Evolutionary conservation across 2,797 vertebrate genomes (phyloP), one percentile per base, ranked within the genome.

Genomic region (Triplophysa yarkandensis): DNA sequence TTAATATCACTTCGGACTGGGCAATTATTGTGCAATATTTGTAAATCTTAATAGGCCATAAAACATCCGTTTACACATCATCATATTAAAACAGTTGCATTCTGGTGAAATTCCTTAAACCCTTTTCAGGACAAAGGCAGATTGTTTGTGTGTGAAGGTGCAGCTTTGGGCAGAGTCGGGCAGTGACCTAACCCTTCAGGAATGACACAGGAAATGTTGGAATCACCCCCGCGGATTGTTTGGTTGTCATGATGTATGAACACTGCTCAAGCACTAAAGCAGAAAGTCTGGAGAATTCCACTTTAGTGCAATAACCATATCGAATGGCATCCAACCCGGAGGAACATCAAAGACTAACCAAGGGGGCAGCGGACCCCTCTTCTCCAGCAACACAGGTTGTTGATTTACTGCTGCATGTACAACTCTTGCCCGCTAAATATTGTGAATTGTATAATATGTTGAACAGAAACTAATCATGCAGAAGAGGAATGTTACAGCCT

Each of bases 131-230:
- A 41, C 46, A 30, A 25, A 43, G 60, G 21, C 32, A 67, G 9
- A 8, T 11, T 25, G 44, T 34, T 64, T 84, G 86, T 87, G 64
- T 82, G 48, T 86, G 81, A 88, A 86, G 75, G 85, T 82, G 77
- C 84, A 80, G 81, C 81, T 67, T 74, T 70, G 79, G 44, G 52
- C 81, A 77, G 80, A 83, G 79, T 73, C 74, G 9, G 28, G 28
- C 25, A 77, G 79, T 91, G 86, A 92, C 85, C 86, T 52, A 84
- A 90, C 88, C 85, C 81, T 82, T 84, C 76, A 85, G 90, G 90
- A 91, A 92, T 92, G 89, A 86, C 74, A 83, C 74, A 83, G 80
- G 86, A 87, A 90, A 84, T 77, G 63, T 71, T 89, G 88, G 91
- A 86, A 85, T 88, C 88, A 87, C 30, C 78, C 79, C 23, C 23